Percentiles rank a stretch among this genome's conserved stretches.
phyloP scores from a whole-genome alignment of 2,888 invertebrate genomes.

The Leptinotarsa tumamoca region DNA sequence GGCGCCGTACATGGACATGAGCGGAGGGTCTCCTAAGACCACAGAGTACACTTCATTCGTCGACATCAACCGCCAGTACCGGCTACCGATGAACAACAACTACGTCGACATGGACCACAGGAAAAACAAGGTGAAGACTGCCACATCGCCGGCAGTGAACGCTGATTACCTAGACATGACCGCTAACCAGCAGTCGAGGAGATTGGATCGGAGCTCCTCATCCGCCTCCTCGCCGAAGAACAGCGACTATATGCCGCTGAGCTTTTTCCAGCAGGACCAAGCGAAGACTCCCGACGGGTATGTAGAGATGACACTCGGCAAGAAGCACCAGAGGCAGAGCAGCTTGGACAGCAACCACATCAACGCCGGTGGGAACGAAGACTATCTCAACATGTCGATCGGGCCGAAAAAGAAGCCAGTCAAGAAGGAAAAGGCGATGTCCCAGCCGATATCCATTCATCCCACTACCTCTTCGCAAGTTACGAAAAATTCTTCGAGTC shows the following conservation, averaged over 20 bases:
- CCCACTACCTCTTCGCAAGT: conserved; percentile 56
- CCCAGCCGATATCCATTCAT: conserved; percentile 76
- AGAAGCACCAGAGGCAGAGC: conserved; percentile 56
- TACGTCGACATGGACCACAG: conserved; percentile 51
- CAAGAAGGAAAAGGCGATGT: conserved; percentile 56
- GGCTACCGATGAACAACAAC: conserved; percentile 45
- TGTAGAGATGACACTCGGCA: conserved; percentile 74
- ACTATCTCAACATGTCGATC: conserved; percentile 70
- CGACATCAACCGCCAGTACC: conserved; percentile 43
- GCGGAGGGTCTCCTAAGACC: conserved; percentile 44
- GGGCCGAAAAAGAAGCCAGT: conserved; percentile 50
- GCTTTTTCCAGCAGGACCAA: conserved; percentile 31
- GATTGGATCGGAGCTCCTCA: conserved; percentile 33
- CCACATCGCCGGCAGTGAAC: conserved; percentile 34
- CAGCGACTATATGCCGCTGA: conserved; percentile 64
- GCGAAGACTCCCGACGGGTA: conserved; percentile 71
- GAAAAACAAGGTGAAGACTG: conserved; percentile 29
- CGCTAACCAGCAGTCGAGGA: conserved; percentile 39
- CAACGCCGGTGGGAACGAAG: conserved; percentile 58
- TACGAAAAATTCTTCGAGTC: conserved; percentile 56
- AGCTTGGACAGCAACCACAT: conserved; percentile 59
- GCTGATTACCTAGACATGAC: conserved; percentile 65
- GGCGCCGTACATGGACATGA: conserved; percentile 53
- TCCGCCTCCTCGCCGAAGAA: conserved; percentile 43
- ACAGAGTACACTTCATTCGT: conserved; percentile 41